These are phyloP conservation scores for Hydrochoerus hydrochaeris DNA, from an alignment of 2,113 vertebrate species.

Conservation along the genomic window DNA sequence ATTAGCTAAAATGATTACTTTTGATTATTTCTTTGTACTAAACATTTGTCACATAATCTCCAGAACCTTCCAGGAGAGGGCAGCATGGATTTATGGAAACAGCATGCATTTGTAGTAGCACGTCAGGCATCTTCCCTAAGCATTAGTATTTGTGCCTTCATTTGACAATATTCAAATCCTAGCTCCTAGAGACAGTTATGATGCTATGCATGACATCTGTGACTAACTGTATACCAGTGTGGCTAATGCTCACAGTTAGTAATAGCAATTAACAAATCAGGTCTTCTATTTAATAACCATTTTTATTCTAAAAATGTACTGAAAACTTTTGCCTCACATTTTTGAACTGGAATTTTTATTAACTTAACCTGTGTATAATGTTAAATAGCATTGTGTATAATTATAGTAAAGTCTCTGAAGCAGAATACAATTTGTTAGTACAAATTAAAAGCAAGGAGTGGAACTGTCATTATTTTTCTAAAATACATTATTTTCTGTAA, in stretches of 20 bases:
- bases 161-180: not conserved
- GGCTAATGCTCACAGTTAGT: not conserved
- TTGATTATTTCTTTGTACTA: not conserved
- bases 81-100: conserved; percentile 58
- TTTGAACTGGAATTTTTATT: conserved; percentile 13
- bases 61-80: conserved; percentile 75
- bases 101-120: not conserved
- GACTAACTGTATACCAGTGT: not conserved
- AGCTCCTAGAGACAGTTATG: not conserved
- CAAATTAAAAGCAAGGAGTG: not conserved
- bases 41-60: not conserved
- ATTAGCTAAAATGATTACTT: conserved; percentile 1
- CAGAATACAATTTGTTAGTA: not conserved
- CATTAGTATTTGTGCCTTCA: not conserved
- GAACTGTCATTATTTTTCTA: not conserved
- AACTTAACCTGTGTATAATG: conserved; percentile 14
- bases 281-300: not conserved
- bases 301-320: not conserved
- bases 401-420: not conserved
- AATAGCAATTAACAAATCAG: not conserved
- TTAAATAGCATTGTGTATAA: not conserved
- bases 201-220: not conserved
- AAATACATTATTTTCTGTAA: not conserved
- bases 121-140: too few species aligned
- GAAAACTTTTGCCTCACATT: not conserved